Conservation (phyloP, 2,797 vertebrate species). For the Muraenolepis orangiensis region DNA sequence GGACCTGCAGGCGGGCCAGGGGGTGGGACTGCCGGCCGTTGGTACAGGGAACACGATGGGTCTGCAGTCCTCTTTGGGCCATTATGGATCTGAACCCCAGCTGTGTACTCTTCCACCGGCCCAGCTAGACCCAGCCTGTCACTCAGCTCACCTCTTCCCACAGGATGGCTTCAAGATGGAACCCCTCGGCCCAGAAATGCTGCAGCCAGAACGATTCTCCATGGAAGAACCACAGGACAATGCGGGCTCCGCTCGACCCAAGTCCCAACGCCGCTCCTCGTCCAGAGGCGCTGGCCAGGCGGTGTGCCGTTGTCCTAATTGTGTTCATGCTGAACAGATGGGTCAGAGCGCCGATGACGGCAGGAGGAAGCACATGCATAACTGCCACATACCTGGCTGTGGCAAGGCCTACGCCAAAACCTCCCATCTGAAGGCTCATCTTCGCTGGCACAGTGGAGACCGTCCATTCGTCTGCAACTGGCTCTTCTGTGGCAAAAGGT, state of each 20-base stretch:
- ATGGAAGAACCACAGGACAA: slow-evolving; percentile 80
- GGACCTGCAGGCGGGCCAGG: slow-evolving; percentile 80
- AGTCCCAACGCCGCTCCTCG: slow-evolving; percentile 81
- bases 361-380: slow-evolving; percentile 88
- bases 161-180: slow-evolving; percentile 85
- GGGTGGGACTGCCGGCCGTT: slow-evolving; percentile 65
- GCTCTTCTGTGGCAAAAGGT: slow-evolving; percentile 96
- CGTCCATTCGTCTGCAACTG: slow-evolving; percentile 97
- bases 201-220: slow-evolving; percentile 71
- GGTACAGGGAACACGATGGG: slow-evolving; percentile 77
- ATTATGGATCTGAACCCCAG: slow-evolving; percentile 84
- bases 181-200: slow-evolving; percentile 75
- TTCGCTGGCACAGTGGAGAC: slow-evolving; percentile 96
- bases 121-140: slow-evolving; percentile 75
- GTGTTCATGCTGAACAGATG: slow-evolving; percentile 86
- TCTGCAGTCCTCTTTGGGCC: slow-evolving; percentile 78
- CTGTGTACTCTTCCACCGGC: slow-evolving; percentile 77
- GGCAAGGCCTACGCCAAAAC: slow-evolving; percentile 96
- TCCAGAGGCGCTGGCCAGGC: slow-evolving; percentile 83
- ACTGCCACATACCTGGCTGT: slow-evolving; percentile 95
- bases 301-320: slow-evolving; percentile 90
- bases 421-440: slow-evolving; percentile 93
- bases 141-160: slow-evolving; percentile 77
- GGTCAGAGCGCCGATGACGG: slow-evolving; percentile 78
- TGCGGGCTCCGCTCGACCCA: slow-evolving; percentile 71